These are phyloP conservation scores for Linurgus olivaceus DNA, from an alignment of 2,797 vertebrate species.

Conservation along the genomic window DNA sequence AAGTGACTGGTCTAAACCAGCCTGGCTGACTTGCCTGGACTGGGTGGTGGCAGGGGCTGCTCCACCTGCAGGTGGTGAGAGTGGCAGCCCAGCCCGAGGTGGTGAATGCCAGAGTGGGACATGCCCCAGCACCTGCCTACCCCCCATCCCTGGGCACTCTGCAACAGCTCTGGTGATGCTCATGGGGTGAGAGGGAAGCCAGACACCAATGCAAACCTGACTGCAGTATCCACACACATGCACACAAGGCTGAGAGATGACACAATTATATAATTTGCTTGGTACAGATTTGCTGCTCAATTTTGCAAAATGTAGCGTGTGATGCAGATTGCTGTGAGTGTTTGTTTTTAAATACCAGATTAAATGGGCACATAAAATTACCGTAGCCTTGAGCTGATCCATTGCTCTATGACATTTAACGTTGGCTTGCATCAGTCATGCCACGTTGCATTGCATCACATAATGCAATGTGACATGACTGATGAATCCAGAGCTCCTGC, in stretches of 20 bases:
- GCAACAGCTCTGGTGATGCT: not conserved
- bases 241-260: not conserved
- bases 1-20: not conserved
- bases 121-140: fast-evolving
- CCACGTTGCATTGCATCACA: slow-evolving; percentile 12
- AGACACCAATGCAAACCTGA: not conserved
- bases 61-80: fast-evolving
- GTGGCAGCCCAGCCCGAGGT: fast-evolving
- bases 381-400: slow-evolving; percentile 68
- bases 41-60: not conserved
- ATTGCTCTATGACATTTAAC: slow-evolving; percentile 72
- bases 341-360: slow-evolving; percentile 72
- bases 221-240: not conserved
- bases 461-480: slow-evolving; percentile 66
- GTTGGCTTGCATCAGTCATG: slow-evolving; percentile 71
- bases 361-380: slow-evolving; percentile 69
- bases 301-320: slow-evolving; percentile 66
- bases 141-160: not conserved
- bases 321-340: slow-evolving; percentile 65
- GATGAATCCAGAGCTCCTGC: slow-evolving; percentile 56
- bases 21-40: not conserved
- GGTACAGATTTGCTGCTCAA: slow-evolving; percentile 63
- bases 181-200: not conserved
- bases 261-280: slow-evolving; percentile 55
- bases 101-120: fast-evolving